These are phyloP conservation scores for Dendrolimus houi DNA, from an alignment of 2,888 invertebrate genomes.

Conservation along the genomic window DNA sequence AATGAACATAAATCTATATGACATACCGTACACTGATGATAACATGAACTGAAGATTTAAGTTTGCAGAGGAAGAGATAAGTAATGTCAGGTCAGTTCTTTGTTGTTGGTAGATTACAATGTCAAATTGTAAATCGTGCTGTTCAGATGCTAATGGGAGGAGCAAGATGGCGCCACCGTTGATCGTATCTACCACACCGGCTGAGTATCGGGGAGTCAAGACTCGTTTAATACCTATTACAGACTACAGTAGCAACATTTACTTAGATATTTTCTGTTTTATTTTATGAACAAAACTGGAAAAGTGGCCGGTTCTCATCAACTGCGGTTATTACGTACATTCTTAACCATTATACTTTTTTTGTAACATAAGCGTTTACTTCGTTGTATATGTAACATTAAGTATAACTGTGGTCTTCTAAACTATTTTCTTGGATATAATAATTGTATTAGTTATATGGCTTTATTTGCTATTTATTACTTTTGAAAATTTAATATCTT, in stretches of 20 bases:
- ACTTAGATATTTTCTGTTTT: neutral
- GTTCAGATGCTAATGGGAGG: constrained; percentile 57
- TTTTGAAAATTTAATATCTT: too few species aligned
- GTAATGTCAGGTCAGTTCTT: constrained; percentile 59
- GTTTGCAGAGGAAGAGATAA: constrained; percentile 41
- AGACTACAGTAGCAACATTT: too few species aligned
- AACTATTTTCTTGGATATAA: too few species aligned
- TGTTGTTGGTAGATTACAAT: constrained; percentile 56
- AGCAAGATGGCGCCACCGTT: constrained; percentile 46
- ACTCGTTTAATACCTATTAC: constrained; percentile 13
- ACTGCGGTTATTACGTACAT: neutral
- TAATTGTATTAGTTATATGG: too few species aligned
- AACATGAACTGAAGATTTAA: constrained; percentile 17
- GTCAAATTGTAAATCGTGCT: constrained; percentile 48
- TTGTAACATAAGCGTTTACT: neutral
- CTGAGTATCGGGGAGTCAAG: constrained; percentile 15
- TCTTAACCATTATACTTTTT: neutral
- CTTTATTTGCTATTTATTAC: too few species aligned
- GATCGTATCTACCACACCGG: constrained; percentile 36
- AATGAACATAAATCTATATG: neutral
- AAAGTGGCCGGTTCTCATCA: neutral
- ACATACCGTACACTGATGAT: constrained; percentile 2
- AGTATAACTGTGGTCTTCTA: too few species aligned
- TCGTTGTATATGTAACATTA: neutral
- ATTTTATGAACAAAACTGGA: neutral